Evolutionary conservation across 2,113 vertebrate species (phyloP).

Genomic region (Crotalus helleri): DNA sequence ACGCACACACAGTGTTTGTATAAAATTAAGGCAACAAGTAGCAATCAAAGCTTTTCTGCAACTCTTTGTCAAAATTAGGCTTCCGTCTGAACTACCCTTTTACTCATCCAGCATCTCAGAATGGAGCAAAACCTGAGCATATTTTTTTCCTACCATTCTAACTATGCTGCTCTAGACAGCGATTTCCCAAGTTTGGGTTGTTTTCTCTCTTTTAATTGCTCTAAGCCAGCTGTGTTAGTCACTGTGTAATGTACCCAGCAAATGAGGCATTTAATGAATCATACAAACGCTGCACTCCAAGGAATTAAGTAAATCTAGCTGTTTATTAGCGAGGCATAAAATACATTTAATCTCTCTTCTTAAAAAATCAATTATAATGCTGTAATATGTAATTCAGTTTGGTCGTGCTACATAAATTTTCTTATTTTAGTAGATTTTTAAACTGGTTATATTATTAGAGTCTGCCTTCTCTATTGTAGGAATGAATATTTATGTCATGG

Average conservation of each 20-base stretch:
- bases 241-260: constrained; percentile 73
- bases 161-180: constrained; percentile 64
- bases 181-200: constrained; percentile 61
- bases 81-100: not conserved
- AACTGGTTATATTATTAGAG: constrained; percentile 60
- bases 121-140: not conserved
- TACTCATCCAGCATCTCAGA: not conserved
- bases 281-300: constrained; percentile 75
- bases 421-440: constrained; percentile 71
- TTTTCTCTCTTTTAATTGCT: constrained; percentile 72
- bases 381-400: constrained; percentile 82
- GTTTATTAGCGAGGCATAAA: constrained; percentile 80
- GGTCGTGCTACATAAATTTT: constrained; percentile 81
- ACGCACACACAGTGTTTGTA: constrained; percentile 48
- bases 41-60: constrained; percentile 29
- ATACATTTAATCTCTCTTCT: constrained; percentile 82
- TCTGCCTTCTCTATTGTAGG: constrained; percentile 39
- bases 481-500: too few relatives aligned
- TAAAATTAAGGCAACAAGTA: constrained; percentile 64
- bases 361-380: constrained; percentile 81
- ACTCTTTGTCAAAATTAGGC: not conserved
- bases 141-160: constrained; percentile 50
- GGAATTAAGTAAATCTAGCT: constrained; percentile 85
- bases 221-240: constrained; percentile 71
- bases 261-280: constrained; percentile 78